Evolutionary conservation across 2,113 vertebrate species (phyloP).

Genomic region (Prunella himalayana): DNA sequence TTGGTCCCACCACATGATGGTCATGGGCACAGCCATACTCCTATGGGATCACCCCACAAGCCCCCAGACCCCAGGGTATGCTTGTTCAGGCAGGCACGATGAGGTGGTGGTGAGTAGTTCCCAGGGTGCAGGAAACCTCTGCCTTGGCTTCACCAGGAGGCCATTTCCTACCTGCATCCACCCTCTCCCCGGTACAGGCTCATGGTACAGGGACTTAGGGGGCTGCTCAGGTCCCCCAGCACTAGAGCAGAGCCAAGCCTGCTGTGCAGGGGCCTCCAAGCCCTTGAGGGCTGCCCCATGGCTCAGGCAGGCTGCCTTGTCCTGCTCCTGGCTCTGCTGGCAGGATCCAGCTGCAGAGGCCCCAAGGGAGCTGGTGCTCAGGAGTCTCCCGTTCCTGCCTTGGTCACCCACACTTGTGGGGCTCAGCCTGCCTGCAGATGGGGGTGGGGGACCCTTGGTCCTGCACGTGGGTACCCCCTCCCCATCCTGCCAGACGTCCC

Average conservation of each 20-base stretch:
- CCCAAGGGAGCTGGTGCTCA: rapidly evolving
- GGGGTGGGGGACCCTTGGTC: too few relatives aligned
- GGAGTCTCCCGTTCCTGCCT: rapidly evolving
- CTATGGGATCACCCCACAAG: rapidly evolving
- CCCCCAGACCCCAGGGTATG: rapidly evolving
- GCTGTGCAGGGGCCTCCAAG: neutral
- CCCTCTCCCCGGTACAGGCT: neutral
- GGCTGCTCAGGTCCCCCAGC: neutral
- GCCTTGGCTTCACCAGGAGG: rapidly evolving
- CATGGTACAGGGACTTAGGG: rapidly evolving
- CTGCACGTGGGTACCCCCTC: rapidly evolving
- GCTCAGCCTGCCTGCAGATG: neutral
- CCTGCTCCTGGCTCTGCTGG: neutral
- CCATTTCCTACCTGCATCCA: neutral
- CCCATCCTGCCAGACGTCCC: neutral
- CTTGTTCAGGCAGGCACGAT: rapidly evolving
- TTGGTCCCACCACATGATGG: rapidly evolving
- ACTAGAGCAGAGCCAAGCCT: neutral
- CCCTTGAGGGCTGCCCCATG: rapidly evolving
- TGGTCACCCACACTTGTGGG: rapidly evolving
- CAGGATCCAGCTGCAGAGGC: neutral
- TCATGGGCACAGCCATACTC: rapidly evolving
- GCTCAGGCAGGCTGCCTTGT: rapidly evolving
- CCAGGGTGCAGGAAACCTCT: neutral
- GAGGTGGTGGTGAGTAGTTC: rapidly evolving